Evolutionary conservation across 2,888 invertebrate genomes (phyloP).

Genomic region (Horisme vitalbata): DNA sequence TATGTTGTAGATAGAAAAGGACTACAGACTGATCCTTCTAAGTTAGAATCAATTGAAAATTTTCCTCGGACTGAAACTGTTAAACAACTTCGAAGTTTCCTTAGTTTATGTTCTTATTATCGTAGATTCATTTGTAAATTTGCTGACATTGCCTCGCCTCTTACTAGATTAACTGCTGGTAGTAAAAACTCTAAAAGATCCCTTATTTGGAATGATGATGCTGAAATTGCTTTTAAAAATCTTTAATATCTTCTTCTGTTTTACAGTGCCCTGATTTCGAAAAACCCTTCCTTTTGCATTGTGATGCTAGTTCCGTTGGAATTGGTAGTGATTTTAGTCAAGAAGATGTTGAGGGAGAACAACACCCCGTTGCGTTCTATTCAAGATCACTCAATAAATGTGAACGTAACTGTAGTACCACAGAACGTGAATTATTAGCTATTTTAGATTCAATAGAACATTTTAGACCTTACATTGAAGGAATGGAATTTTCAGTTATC

Average conservation of each 20-base stretch:
- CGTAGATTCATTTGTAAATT: conserved; percentile 35
- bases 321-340: conserved; percentile 21
- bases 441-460: conserved; percentile 5
- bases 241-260: conserved; percentile 25
- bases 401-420: conserved; percentile 25
- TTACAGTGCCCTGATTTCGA: conserved; percentile 26
- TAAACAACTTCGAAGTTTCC: conserved; percentile 23
- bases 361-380: conserved; percentile 22
- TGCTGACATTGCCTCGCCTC: conserved; percentile 30
- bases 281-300: conserved; percentile 30
- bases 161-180: conserved; percentile 28
- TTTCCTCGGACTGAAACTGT: conserved; percentile 11
- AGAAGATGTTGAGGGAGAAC: conserved; percentile 14
- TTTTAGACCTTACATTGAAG: too few relatives aligned
- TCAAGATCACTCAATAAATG: conserved; percentile 10
- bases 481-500: conserved; percentile 8
- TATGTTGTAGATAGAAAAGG: background rate
- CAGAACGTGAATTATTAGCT: conserved; percentile 27
- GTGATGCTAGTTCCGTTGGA: conserved; percentile 25
- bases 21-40: conserved; percentile 24
- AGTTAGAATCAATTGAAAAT: conserved; percentile 17
- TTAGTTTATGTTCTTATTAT: conserved; percentile 29
- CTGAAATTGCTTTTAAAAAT: conserved; percentile 22
- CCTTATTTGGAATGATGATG: conserved; percentile 30
- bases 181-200: conserved; percentile 18